phyloP scores from a whole-genome alignment of 2,888 invertebrate genomes.

The Eretmocerus hayati region DNA sequence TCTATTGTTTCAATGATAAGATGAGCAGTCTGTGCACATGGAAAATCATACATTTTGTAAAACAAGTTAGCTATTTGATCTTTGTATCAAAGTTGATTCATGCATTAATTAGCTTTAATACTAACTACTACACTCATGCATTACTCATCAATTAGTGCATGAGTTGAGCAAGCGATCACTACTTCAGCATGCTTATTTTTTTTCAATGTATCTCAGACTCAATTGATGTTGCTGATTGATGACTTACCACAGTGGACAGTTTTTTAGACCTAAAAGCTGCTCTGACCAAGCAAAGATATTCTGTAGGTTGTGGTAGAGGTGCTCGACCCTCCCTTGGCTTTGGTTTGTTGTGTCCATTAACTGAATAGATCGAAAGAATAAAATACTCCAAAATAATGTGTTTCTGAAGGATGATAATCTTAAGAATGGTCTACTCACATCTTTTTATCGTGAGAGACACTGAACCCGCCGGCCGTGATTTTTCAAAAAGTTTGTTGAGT shows the following conservation, averaged over 20 bases:
- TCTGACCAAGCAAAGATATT: constrained; percentile 77
- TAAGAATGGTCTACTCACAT: constrained; percentile 61
- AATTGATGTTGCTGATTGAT: no score
- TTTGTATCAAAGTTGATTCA: no score
- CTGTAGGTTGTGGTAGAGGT: constrained; percentile 56
- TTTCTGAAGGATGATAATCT: not conserved
- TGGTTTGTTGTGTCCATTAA: constrained; percentile 74
- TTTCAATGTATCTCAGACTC: no score
- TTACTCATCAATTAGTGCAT: no score
- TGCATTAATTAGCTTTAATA: no score
- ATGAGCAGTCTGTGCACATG: no score
- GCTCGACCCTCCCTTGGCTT: constrained; percentile 62
- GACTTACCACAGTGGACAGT: constrained; percentile 67
- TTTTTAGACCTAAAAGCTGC: constrained; percentile 76
- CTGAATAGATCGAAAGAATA: constrained; percentile 45
- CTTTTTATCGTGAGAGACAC: constrained; percentile 88
- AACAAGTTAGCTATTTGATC: no score
- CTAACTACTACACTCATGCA: no score
- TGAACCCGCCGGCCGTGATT: constrained; percentile 70
- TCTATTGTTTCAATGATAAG: no score
- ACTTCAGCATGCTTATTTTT: no score
- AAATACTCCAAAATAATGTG: constrained; percentile 8
- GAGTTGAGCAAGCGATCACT: no score
- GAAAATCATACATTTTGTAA: no score
- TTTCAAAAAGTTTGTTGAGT: constrained; percentile 79